phyloP scores from a whole-genome alignment of 2,113 vertebrate genomes.

The Strix aluco region DNA sequence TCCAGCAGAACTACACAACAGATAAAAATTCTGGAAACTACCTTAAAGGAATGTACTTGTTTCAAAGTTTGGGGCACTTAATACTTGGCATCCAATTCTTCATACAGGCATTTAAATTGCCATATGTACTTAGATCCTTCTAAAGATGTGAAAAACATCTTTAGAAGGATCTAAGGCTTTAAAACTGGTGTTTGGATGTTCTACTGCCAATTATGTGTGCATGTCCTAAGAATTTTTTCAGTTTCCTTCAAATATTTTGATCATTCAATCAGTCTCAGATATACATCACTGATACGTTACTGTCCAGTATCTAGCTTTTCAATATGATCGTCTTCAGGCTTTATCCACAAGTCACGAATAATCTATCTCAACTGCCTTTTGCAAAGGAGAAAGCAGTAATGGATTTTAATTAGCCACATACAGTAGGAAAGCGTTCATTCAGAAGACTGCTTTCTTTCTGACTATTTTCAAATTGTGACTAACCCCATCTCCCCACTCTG shows the following conservation, averaged over 20 bases:
- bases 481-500: neutral
- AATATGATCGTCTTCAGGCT: neutral
- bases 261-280: neutral
- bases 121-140: neutral
- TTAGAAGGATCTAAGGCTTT: neutral
- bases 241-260: neutral
- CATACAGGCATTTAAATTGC: neutral
- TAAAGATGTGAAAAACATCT: neutral
- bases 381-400: neutral
- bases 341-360: neutral
- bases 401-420: slow-evolving; percentile 6
- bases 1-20: neutral
- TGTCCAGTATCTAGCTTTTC: neutral
- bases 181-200: neutral
- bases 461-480: neutral
- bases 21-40: neutral
- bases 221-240: neutral
- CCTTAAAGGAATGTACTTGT: neutral
- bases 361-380: neutral
- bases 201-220: neutral
- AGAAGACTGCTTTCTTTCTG: neutral
- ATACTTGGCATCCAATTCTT: neutral
- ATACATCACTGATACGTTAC: neutral
- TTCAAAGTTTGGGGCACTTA: neutral
- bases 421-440: neutral